Conservation (phyloP, 2,888 invertebrate genomes). For the Hedya salicella region DNA sequence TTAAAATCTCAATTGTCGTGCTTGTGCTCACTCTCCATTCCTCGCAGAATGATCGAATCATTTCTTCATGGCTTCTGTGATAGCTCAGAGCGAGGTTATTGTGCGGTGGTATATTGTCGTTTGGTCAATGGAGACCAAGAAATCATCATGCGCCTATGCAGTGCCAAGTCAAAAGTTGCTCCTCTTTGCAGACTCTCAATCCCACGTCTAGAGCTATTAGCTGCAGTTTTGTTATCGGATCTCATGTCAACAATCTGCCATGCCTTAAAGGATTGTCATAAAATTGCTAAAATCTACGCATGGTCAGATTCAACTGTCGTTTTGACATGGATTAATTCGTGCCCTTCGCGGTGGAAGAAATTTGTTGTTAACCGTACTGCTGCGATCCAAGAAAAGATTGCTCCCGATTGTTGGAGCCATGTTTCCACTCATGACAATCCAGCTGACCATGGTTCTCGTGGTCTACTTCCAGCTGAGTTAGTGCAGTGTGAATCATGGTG, state of each 20-base stretch:
- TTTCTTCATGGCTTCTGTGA: conserved; percentile 15
- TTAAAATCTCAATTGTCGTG: too few relatives aligned
- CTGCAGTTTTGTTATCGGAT: conserved; percentile 35
- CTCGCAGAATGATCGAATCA: not conserved
- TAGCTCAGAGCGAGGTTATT: conserved; percentile 9
- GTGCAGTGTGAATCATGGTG: conserved; percentile 7
- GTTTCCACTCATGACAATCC: not conserved
- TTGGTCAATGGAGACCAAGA: not conserved
- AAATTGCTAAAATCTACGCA: not conserved
- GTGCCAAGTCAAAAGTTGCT: conserved; percentile 42
- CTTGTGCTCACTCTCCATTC: not conserved
- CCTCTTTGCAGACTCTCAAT: conserved; percentile 39
- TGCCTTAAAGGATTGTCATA: too few relatives aligned
- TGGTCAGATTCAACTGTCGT: conserved; percentile 5
- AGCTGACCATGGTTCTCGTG: conserved; percentile 1
- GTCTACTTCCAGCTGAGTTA: not conserved
- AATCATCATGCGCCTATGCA: conserved; percentile 12
- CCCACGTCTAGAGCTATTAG: conserved; percentile 44
- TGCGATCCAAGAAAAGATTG: not conserved
- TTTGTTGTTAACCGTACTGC: not conserved
- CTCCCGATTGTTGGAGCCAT: not conserved
- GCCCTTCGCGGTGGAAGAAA: not conserved
- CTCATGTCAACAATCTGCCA: too few relatives aligned
- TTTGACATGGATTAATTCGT: not conserved
- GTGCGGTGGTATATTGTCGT: conserved; percentile 11